These are phyloP conservation scores for Patella ulyssiponensis DNA, from an alignment of 2,888 invertebrate species.

Conservation along the genomic window DNA sequence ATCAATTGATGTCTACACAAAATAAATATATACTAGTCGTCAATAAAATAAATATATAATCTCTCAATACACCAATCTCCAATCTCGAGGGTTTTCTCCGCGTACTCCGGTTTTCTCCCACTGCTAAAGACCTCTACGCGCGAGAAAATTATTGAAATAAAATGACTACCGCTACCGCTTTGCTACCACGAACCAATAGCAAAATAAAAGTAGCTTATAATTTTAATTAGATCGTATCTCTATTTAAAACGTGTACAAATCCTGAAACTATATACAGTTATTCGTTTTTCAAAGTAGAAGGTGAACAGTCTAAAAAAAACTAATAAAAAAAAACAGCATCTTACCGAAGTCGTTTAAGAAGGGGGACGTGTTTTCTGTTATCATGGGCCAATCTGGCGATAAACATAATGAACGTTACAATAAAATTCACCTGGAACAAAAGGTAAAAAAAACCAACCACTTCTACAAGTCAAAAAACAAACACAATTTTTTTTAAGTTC, in stretches of 20 bases:
- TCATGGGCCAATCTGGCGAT: constrained; percentile 13
- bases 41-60: no score
- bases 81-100: neutral
- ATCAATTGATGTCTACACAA: constrained; percentile 29
- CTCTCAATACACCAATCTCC: neutral
- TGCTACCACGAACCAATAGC: no score
- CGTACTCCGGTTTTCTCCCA: neutral
- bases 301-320: neutral
- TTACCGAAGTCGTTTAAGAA: neutral
- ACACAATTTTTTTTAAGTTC: no score
- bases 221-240: no score
- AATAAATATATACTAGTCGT: no score
- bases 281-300: no score
- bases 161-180: no score
- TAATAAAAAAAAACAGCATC: neutral
- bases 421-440: constrained; percentile 14
- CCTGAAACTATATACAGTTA: no score
- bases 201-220: no score
- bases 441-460: neutral
- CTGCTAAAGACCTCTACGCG: neutral
- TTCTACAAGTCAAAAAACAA: no score
- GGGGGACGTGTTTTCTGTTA: neutral
- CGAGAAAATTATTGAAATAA: no score
- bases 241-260: no score
- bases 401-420: constrained; percentile 13